These are phyloP conservation scores for Conus canariensis DNA, from an alignment of 2,888 invertebrate species.

Conservation along the genomic window DNA sequence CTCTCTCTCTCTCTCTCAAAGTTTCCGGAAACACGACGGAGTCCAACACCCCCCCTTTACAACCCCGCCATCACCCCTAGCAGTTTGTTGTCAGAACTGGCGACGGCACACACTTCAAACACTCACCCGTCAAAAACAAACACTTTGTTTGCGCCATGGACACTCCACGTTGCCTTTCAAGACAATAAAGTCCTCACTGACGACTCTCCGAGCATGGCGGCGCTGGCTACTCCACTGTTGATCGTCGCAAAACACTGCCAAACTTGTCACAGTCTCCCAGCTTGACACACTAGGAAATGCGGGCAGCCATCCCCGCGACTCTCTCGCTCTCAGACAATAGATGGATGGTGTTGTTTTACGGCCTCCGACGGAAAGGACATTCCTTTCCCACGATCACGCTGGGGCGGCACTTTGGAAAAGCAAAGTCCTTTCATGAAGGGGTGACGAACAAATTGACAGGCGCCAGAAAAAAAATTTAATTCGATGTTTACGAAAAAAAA, in stretches of 20 bases:
- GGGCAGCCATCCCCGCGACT: conserved; percentile 16
- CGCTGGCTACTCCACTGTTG: conserved; percentile 20
- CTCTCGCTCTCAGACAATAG: conserved; percentile 30
- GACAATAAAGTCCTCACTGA: background rate
- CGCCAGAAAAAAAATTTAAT: background rate
- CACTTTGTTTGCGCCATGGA: conserved; percentile 44
- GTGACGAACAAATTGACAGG: background rate
- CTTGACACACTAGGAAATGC: background rate
- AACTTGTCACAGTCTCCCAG: background rate
- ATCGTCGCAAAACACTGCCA: conserved; percentile 28
- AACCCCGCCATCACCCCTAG: background rate
- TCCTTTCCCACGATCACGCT: conserved; percentile 25
- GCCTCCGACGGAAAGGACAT: conserved; percentile 25
- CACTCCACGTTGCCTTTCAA: conserved; percentile 15
- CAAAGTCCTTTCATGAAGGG: conserved; percentile 6
- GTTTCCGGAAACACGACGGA: background rate
- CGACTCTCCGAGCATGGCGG: conserved; percentile 30
- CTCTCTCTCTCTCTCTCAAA: background rate
- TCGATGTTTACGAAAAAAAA: too few species aligned
- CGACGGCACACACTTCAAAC: background rate
- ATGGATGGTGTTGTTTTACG: background rate
- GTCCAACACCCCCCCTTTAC: background rate
- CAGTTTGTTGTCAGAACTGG: background rate
- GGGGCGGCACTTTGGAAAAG: background rate
- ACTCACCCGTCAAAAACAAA: conserved; percentile 44